Conservation (phyloP, 2,797 vertebrate species). For the Pseudocheirus occidentalis region DNA sequence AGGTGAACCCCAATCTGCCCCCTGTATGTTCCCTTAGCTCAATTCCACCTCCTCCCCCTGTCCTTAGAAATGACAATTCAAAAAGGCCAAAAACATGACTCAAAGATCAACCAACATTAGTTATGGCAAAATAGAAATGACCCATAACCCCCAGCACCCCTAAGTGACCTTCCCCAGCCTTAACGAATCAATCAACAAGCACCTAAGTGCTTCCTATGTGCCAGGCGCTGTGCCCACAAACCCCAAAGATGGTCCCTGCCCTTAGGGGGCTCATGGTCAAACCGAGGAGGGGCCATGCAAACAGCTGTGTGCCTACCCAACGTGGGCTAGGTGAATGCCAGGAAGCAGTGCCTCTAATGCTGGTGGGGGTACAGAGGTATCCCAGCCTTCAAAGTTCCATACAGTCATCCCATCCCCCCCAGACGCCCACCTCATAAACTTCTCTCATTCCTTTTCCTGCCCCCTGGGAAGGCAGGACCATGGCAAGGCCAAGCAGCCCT, state of each 20-base stretch:
- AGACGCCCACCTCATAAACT: not conserved
- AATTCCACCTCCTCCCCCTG: not conserved
- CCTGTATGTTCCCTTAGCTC: not conserved
- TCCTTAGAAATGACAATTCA: not conserved
- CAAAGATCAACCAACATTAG: not conserved
- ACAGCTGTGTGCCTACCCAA: not conserved
- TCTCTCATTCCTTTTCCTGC: not conserved
- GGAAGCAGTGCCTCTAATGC: not conserved
- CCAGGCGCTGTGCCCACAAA: not conserved
- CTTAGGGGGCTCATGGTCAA: not conserved
- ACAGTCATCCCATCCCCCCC: rapidly evolving
- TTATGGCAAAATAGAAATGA: not conserved
- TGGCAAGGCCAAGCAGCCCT: not conserved
- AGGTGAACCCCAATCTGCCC: not conserved
- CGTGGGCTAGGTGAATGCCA: too few species aligned
- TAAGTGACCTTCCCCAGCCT: not conserved
- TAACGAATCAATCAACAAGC: too few species aligned
- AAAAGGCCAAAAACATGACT: not conserved
- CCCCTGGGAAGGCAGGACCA: not conserved
- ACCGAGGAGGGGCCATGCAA: not conserved
- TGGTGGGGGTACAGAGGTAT: rapidly evolving
- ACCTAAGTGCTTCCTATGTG: not conserved
- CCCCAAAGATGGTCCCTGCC: not conserved
- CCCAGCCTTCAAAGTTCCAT: too few species aligned
- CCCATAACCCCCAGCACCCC: not conserved